Base-by-base conservation (phyloP, 2,113 vertebrate species). In the Gasterosteus nipponicus region DNA sequence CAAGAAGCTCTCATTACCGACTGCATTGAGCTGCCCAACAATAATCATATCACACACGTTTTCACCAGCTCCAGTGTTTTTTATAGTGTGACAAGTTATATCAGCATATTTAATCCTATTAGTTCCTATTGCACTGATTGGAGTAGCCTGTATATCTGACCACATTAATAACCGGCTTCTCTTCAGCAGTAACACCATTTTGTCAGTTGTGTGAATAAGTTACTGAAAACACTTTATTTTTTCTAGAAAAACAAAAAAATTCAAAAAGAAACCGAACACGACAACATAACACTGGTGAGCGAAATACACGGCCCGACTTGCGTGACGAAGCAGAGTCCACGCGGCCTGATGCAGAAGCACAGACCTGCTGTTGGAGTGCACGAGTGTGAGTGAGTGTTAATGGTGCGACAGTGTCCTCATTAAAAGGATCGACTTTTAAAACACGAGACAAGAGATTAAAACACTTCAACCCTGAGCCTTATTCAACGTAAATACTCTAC, bases 381-480 rank as follows among this genome's bases (percentile, higher is more conserved):
- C 22, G 54, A 74, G 71, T 61, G 68, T 75, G 5, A 77, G 54
- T 7, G 3, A 70, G 58, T 7, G 53, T 71, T 67, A 83, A 73
- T 77, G 81, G 84, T 84, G 82, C 75, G 65, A 66, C 56, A 70
- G 80, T 85, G 80, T 84, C 33, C 66, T 26, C 31, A 81, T 77
- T 26, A 83, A 80, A 26, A 78, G 79, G 76, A 89, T 69, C 72
- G 71, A 83, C 78, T 68, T 26, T 22, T 63, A 86, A 81, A 65
- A 88, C 75, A 88, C 76, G 79, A 85, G 81, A 89, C 78, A 64
- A 26, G 63, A 65, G 69, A 83, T 75, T 64, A 90, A 74, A 91
- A 91, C 89, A 92, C 89, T 75, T 88, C 85, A 88, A 89, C 93
- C 93, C 93, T 94, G 93, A 93, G 92, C 80, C 81, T 91, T 90